Percentiles rank a stretch among this genome's conserved stretches.
phyloP scores from a whole-genome alignment of 1,140 invertebrate genomes.

The Caerostris extrusa region DNA sequence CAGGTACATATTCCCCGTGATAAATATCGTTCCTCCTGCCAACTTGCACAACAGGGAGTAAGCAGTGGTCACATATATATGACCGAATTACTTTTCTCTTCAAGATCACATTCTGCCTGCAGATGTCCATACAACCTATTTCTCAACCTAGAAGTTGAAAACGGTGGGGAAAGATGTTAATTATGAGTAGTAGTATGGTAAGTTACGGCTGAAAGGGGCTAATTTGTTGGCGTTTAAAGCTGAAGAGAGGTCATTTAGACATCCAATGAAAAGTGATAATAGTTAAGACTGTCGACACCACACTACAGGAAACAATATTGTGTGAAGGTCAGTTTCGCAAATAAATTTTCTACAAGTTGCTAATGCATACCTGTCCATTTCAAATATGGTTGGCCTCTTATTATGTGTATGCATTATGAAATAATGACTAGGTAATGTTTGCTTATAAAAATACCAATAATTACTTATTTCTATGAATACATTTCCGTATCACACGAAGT shows the following conservation, averaged over 20 bases:
- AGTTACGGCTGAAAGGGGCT: slow-evolving; percentile 10
- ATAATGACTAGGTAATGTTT: too few species aligned
- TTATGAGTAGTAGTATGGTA: not conserved
- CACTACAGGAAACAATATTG: not conserved
- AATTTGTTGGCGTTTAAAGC: slow-evolving; percentile 12
- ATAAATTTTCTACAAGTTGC: not conserved
- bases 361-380: not conserved
- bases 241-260: not conserved
- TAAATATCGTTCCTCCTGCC: not conserved
- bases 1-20: slow-evolving; percentile 27
- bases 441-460: too few species aligned
- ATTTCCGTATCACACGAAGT: too few species aligned
- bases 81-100: not conserved
- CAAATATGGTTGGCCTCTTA: too few species aligned
- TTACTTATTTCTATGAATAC: too few species aligned
- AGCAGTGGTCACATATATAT: not conserved
- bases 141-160: slow-evolving; percentile 6
- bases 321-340: not conserved
- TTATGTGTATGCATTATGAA: too few species aligned
- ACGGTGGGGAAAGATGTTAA: slow-evolving; percentile 9
- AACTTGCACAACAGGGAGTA: slow-evolving; percentile 18
- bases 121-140: slow-evolving; percentile 22
- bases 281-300: not conserved
- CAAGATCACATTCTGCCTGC: not conserved
- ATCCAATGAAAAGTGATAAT: not conserved